Base-by-base conservation (phyloP, 2,797 vertebrate species). In the Halcyon leucocephala region DNA sequence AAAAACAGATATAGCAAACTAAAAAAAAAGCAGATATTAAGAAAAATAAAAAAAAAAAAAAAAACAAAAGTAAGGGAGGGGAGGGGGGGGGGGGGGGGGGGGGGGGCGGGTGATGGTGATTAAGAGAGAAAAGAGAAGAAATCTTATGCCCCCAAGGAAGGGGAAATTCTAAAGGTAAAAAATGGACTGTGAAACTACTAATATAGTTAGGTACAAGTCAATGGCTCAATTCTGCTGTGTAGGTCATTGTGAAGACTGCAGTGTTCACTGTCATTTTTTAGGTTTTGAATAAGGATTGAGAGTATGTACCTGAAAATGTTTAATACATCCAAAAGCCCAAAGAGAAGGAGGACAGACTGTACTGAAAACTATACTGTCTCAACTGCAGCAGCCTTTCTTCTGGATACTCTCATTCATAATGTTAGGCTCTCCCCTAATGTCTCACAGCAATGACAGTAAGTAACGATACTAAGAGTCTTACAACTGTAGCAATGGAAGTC, bases 121-220 rank as follows among this genome's bases (percentile, higher is more conserved):
- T 42, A 52, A 20, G 19, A 39, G 67, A 26, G 35, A 17, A 57
- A 44, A 52, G 28, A 29, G 19, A 51, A 66, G 26, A 6, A 10
- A 65, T 86, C 58, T 60, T 44, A 17, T 70, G 52, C 17, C 31
- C 65, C 25, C 25, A 77, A 73, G 41, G 21, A n/a, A 90, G 44
- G 58, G 55, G 84, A 44, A 80, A 86, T 93, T 80, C 61, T 82
- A 64, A 90, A 90, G 77, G 35, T 20, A 84, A 89, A 95, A 92
- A 93, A 52, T 42, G 8, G 87, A 79, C 21, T 60, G n/a, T 35
- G 42, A 80, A 84, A 70, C 37, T 39, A 19, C 44, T 31, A 14
- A 28, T 62, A 46, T 88, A 37, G 89, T 93, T 69, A 95, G 85
- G 51, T 91, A 37, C 73, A 70, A 80, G 49, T 25, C 83, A 78